phyloP scores from a whole-genome alignment of 2,113 vertebrate genomes.

The Chunga burmeisteri region DNA sequence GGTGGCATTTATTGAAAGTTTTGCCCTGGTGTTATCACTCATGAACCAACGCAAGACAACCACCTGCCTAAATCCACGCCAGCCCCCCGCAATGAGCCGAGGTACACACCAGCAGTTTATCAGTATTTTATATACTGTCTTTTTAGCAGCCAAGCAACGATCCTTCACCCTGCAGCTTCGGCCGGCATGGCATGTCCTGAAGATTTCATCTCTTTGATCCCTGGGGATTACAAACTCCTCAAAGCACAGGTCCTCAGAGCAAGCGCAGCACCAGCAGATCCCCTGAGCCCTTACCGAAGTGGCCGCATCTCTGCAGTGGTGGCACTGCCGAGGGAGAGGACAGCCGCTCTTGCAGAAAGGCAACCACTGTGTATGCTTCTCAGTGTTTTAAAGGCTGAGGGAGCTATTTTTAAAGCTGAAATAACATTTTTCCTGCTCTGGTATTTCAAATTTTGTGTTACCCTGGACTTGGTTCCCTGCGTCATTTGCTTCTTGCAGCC shows the following conservation, averaged over 20 bases:
- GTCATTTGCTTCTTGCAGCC: background rate
- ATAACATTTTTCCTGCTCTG: background rate
- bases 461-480: background rate
- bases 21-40: background rate
- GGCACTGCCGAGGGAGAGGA: background rate
- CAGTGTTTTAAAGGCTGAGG: background rate
- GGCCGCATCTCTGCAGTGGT: background rate
- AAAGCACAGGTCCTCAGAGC: background rate
- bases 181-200: background rate
- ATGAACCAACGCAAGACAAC: background rate
- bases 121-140: background rate
- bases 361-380: background rate
- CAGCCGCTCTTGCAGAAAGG: background rate
- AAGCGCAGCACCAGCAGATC: background rate
- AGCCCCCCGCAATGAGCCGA: background rate
- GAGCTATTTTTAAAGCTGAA: slow-evolving; percentile 1
- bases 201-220: background rate
- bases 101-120: background rate
- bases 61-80: background rate
- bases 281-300: background rate
- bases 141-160: background rate
- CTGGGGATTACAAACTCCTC: background rate
- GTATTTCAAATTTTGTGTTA: background rate
- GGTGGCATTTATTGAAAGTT: background rate
- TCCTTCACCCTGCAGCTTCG: background rate